Evolutionary conservation across 2,797 vertebrate genomes (phyloP).

Genomic region (Centroberyx gerrardi): DNA sequence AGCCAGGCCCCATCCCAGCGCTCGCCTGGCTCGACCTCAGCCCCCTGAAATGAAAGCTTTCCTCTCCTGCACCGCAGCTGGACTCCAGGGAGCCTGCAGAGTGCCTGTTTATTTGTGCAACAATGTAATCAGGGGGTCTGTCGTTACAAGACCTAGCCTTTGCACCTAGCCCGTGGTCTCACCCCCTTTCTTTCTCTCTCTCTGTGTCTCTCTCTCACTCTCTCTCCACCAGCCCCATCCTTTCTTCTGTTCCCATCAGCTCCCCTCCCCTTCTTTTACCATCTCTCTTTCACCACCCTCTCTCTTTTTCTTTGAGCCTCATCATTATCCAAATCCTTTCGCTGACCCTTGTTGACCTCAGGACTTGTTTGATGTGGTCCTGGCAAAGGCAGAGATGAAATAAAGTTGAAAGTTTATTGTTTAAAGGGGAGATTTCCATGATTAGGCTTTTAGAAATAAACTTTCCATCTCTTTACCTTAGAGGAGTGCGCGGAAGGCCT

Average conservation of each 20-base stretch:
- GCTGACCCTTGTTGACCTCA: slow-evolving; percentile 78
- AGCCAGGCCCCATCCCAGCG: slow-evolving; percentile 62
- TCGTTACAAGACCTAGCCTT: slow-evolving; percentile 72
- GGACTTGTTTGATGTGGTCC: slow-evolving; percentile 81
- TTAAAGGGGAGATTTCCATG: slow-evolving; percentile 78
- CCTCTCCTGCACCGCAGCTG: slow-evolving; percentile 78
- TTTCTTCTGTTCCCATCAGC: slow-evolving; percentile 65
- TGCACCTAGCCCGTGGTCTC: slow-evolving; percentile 71
- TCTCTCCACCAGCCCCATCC: slow-evolving; percentile 41
- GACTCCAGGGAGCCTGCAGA: slow-evolving; percentile 75
- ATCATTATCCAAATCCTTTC: slow-evolving; percentile 81
- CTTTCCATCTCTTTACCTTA: slow-evolving; percentile 67
- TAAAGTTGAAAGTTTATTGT: slow-evolving; percentile 77
- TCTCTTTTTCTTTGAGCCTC: slow-evolving; percentile 72
- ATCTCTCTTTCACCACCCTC: slow-evolving; percentile 68
- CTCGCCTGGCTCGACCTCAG: slow-evolving; percentile 69
- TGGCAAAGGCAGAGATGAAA: slow-evolving; percentile 67
- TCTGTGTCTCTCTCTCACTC: background rate
- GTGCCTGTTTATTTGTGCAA: slow-evolving; percentile 84
- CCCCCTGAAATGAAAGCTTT: slow-evolving; percentile 79
- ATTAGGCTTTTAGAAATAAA: slow-evolving; percentile 76
- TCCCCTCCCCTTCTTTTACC: slow-evolving; percentile 61
- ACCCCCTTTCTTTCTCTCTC: slow-evolving; percentile 20
- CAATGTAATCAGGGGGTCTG: slow-evolving; percentile 79
- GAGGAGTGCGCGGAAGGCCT: slow-evolving; percentile 43